Evolutionary conservation across 2,888 invertebrate genomes (phyloP), one percentile per base, ranked within the genome.

Genomic region (Chrysina gloriosa): DNA sequence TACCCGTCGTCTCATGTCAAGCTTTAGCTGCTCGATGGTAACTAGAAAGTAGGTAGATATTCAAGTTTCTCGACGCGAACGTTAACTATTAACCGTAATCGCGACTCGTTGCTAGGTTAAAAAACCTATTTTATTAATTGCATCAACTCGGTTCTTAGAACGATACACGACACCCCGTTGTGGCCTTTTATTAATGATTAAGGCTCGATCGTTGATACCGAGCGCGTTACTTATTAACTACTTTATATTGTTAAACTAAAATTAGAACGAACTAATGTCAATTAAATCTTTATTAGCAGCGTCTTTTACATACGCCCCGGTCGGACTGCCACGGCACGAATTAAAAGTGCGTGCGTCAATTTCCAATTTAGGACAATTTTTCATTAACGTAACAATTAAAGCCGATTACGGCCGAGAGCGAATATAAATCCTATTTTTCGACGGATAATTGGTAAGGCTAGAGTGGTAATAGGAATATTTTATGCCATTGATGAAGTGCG

Each of bases 281-380:
- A 61, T 61, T 61, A 61, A 61, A 61, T 61, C 58, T 61, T 61
- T 61, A 61, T 61, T 61, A 61, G 58, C 58, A 61, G n/a, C n/a
- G n/a, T 61, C 58, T 61, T 61, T 42, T 61, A 61, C 58, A 61
- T 61, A 61, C 27, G 58, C 16, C 52, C n/a, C n/a, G n/a, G n/a
- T n/a, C n/a, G n/a, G n/a, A 31, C 7, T 29, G 52, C 29, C 31
- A 52, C 31, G 16, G 31, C n/a, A 27, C 42, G 58, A 61, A 61
- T 61, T 61, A 61, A 61, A 61, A 61, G 58, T 61, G 58, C 36
- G 58, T 61, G 58, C 58, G 58, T 61, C 58, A 61, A 61, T 42
- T 61, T 61, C 42, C 58, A 61, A 61, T 61, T 61, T 61, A 61
- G 58, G 58, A 61, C 58, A 61, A 61, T 61, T 61, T 61, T 61